phyloP scores from a whole-genome alignment of 1,140 invertebrate genomes.

The Drosophila ambigua region DNA sequence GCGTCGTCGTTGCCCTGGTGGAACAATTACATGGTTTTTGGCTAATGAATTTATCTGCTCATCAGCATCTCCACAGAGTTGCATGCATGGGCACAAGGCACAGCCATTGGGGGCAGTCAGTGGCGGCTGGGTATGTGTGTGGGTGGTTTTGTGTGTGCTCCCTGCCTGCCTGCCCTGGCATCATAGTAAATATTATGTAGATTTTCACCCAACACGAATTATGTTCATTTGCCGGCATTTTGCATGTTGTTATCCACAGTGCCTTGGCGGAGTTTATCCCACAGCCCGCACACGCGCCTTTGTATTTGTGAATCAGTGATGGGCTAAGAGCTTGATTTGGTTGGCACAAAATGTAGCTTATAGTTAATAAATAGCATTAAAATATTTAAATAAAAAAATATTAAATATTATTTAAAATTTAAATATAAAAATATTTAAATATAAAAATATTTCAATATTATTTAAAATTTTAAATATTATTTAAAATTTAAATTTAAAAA shows the following conservation, averaged over 20 bases:
- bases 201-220: slow-evolving; percentile 77
- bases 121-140: neutral
- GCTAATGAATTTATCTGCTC: slow-evolving; percentile 84
- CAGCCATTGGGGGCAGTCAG: slow-evolving; percentile 24
- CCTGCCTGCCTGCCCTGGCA: slow-evolving; percentile 26
- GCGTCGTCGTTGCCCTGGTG: slow-evolving; percentile 60
- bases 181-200: slow-evolving; percentile 83
- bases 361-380: too few species aligned
- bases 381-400: too few species aligned
- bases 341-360: too few species aligned
- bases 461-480: too few species aligned
- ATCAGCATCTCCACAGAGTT: slow-evolving; percentile 72
- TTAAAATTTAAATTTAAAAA: too few species aligned
- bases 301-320: too few species aligned
- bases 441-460: too few species aligned
- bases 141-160: too few species aligned
- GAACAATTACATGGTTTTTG: slow-evolving; percentile 83
- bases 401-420: too few species aligned
- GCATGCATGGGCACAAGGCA: slow-evolving; percentile 42
- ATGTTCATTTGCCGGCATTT: slow-evolving; percentile 74
- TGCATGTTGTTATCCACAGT: slow-evolving; percentile 62
- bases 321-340: too few species aligned
- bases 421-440: too few species aligned
- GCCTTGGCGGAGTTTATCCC: neutral
- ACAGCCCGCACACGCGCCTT: too few species aligned